Percentiles rank a stretch among this genome's conserved stretches.
Conservation (phyloP, 2,888 invertebrate genomes). For the Eristalinus sepulchralis region DNA sequence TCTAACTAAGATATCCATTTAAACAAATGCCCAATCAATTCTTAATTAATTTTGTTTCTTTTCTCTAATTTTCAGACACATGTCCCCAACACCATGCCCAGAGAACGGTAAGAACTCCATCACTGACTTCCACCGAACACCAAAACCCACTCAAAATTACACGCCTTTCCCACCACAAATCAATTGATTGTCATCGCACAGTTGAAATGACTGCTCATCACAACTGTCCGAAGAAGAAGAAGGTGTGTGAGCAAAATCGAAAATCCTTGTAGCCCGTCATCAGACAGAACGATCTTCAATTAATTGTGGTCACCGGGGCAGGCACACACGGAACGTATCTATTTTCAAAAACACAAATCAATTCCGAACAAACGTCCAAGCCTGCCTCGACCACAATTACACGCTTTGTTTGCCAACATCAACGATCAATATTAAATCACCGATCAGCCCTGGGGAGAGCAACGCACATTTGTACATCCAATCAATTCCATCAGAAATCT, state of each 20-base stretch:
- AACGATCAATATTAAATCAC: slow-evolving; percentile 29
- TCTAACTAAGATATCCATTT: neutral
- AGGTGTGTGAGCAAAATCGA: slow-evolving; percentile 23
- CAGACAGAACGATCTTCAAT: slow-evolving; percentile 37
- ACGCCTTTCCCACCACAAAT: neutral
- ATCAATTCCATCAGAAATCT: neutral
- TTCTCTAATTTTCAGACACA: neutral
- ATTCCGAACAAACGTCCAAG: neutral
- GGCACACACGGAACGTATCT: neutral
- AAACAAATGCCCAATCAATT: neutral
- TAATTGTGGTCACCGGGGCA: slow-evolving; percentile 31
- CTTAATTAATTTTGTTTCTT: neutral
- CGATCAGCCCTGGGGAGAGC: slow-evolving; percentile 18
- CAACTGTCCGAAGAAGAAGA: slow-evolving; percentile 3
- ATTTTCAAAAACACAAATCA: slow-evolving; percentile 21
- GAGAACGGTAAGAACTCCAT: neutral
- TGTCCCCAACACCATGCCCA: neutral
- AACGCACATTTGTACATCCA: slow-evolving; percentile 1
- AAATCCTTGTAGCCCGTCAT: slow-evolving; percentile 50
- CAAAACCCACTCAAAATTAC: slow-evolving; percentile 5
- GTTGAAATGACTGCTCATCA: slow-evolving; percentile 11
- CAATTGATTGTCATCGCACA: slow-evolving; percentile 12
- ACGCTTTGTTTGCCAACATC: slow-evolving; percentile 38
- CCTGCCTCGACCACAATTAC: slow-evolving; percentile 19
- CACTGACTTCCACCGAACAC: neutral